Conservation (phyloP, 2,888 invertebrate genomes). For the Coecobrya sp. region DNA sequence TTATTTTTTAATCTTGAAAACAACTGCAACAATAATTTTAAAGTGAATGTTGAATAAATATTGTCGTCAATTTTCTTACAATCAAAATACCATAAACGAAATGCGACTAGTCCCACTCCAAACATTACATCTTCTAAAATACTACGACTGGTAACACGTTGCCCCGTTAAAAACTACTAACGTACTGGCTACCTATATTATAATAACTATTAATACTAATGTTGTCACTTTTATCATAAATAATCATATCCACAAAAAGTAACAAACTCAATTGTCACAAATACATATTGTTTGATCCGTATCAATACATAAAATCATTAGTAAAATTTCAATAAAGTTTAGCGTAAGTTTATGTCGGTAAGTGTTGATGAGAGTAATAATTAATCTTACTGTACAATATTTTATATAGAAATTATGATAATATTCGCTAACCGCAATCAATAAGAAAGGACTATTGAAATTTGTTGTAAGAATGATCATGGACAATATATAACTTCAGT, state of each 20-base stretch:
- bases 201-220: no score
- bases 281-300: constrained; percentile 80
- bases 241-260: constrained; percentile 67
- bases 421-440: not conserved
- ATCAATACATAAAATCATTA: constrained; percentile 62
- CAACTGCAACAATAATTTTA: not conserved
- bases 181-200: not conserved
- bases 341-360: not conserved
- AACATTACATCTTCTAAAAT: not conserved
- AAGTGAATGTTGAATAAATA: constrained; percentile 2
- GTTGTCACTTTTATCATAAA: constrained; percentile 28
- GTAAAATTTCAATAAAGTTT: not conserved
- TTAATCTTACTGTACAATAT: not conserved
- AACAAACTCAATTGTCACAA: constrained; percentile 66
- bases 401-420: not conserved
- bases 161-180: not conserved
- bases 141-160: not conserved
- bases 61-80: constrained; percentile 9
- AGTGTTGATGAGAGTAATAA: not conserved
- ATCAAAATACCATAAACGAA: not conserved
- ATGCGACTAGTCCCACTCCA: not conserved
- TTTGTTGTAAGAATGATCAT: constrained; percentile 6
- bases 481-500: constrained; percentile 12
- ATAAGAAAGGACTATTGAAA: not conserved
- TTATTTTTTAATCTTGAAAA: constrained; percentile 17